phyloP scores from a whole-genome alignment of 1,140 invertebrate species.

The Ditylenchus dipsaci region DNA sequence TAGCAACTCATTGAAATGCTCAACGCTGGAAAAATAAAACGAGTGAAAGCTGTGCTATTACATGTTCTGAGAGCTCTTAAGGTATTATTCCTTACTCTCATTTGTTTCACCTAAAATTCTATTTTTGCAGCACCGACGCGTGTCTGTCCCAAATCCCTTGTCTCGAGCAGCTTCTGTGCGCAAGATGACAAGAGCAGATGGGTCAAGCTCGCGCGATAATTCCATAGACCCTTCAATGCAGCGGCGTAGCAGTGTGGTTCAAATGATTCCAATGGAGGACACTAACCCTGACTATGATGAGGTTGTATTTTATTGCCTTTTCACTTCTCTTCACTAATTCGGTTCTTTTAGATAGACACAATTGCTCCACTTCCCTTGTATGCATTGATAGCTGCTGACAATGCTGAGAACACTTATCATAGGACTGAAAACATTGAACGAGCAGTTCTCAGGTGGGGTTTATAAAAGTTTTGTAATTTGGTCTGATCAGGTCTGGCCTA shows the following conservation, averaged over 20 bases:
- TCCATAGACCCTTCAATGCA: constrained; percentile 67
- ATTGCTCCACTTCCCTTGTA: constrained; percentile 93
- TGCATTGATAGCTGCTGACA: constrained; percentile 86
- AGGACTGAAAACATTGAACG: constrained; percentile 14
- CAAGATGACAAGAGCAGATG: constrained; percentile 58
- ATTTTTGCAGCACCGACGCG: constrained; percentile 21
- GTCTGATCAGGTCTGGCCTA: not conserved
- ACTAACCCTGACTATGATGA: constrained; percentile 79
- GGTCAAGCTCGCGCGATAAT: not conserved
- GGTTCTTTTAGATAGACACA: constrained; percentile 68
- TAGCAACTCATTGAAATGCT: constrained; percentile 90
- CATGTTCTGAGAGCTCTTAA: constrained; percentile 75
- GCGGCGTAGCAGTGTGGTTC: constrained; percentile 71
- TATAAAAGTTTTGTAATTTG: not conserved
- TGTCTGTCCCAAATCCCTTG: constrained; percentile 18
- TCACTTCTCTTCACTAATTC: too few species aligned
- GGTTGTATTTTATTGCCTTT: constrained; percentile 12
- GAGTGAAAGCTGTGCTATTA: constrained; percentile 93
- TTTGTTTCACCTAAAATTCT: not conserved
- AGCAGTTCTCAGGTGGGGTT: constrained; percentile 22
- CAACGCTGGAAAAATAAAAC: constrained; percentile 92
- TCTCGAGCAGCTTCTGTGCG: constrained; percentile 37
- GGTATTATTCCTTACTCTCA: constrained; percentile 23
- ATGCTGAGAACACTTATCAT: constrained; percentile 57
- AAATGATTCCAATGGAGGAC: constrained; percentile 60